These are phyloP conservation scores for Glareola pratincola DNA, from an alignment of 2,113 vertebrate species.

Conservation along the genomic window DNA sequence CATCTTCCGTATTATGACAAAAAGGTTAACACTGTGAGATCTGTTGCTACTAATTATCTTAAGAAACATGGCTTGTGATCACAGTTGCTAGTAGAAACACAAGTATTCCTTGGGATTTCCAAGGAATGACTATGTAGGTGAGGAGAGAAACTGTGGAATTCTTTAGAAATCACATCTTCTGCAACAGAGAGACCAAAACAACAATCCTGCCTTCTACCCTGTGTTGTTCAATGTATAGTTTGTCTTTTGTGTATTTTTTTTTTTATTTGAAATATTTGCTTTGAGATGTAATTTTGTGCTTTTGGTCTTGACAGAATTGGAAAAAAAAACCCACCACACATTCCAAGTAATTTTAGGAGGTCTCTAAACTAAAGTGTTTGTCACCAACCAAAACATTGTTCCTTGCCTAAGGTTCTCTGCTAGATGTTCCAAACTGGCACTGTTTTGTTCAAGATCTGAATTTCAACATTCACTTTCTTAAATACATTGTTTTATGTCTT, in stretches of 20 bases:
- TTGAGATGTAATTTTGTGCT: neutral
- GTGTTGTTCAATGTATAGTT: neutral
- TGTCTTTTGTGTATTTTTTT: neutral
- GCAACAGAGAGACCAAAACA: neutral
- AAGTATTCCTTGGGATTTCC: neutral
- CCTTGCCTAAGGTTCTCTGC: neutral
- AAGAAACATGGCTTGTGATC: neutral
- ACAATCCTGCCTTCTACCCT: neutral
- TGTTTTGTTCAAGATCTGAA: neutral
- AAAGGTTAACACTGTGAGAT: neutral
- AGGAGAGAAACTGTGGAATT: neutral
- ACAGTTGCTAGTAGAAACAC: neutral
- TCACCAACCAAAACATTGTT: neutral
- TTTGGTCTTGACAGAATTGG: neutral
- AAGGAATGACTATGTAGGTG: neutral
- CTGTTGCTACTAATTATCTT: neutral
- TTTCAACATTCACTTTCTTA: neutral
- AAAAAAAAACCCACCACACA: neutral
- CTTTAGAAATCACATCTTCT: neutral
- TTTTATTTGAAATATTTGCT: neutral
- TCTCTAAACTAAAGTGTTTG: neutral
- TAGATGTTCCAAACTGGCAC: neutral
- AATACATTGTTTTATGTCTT: neutral
- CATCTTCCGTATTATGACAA: neutral
- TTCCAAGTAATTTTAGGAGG: neutral